Evolutionary conservation across 2,797 vertebrate species (phyloP), one percentile per base, ranked within the genome.

Genomic region (Gymnodraco acuticeps): DNA sequence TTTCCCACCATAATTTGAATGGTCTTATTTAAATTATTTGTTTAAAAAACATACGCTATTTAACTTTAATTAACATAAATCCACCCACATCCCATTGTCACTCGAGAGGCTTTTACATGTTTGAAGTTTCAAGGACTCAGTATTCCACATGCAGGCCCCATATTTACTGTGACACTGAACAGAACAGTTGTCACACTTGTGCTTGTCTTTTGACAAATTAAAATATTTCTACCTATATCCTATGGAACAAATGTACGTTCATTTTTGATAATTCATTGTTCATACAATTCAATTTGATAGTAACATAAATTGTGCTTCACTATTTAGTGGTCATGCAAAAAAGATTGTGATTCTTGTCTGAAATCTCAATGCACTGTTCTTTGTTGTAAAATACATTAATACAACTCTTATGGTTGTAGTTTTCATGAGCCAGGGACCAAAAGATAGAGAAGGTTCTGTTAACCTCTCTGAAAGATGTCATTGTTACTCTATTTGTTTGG

Each of bases 341-440:
- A 45, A 20, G 19, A 62, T n/a, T 23, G 48, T 48, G 45, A 31
- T 62, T 48, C 27, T 1, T 64, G 43, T 63, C 23, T 9, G 10
- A 47, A 62, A 62, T 62, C 27, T 63, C 15, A 47, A 47, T 62
- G 9, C 10, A 59, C 23, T 62, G 23, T 23, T 61, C 20, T 46
- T 9, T 62, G 23, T 46, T 46, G 20, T 16, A 10, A 45, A 54
- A 66, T 17, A 6, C 13, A 43, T 6, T 16, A 27, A 27, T 27
- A 27, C 1, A 9, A 64, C 47, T 50, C 27, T 38, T 10, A 48
- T 48, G 53, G 53, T 33, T 55, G 15, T 17, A 55, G 15, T 55
- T 17, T 10, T 17, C 54, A 0, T 38, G 23, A 56, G 31, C 16
- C 46, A 64, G n/a, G 3, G 9, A 51, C 43, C 17, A 15, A 15